Evolutionary conservation across 2,888 invertebrate species (phyloP).

Genomic region (Rambutsinella grinnellia): DNA sequence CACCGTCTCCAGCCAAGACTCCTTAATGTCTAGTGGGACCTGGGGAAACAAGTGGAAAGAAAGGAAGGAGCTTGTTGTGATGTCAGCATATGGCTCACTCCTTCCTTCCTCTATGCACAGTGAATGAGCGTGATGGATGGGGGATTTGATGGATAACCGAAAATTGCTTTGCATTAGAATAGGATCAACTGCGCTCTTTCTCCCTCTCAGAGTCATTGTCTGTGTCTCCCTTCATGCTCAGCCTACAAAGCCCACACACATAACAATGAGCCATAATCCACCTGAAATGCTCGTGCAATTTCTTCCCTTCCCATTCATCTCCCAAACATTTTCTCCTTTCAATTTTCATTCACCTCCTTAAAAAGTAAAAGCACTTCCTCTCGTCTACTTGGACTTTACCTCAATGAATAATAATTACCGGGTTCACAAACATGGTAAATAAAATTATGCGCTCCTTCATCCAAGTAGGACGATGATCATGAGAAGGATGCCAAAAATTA

Average conservation of each 20-base stretch:
- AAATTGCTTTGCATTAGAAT: constrained; percentile 52
- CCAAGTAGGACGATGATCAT: no score
- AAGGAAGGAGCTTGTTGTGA: not conserved
- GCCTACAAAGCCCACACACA: not conserved
- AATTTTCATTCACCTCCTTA: not conserved
- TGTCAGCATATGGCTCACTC: not conserved
- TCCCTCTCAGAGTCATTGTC: constrained; percentile 3
- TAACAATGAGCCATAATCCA: not conserved
- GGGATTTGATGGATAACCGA: constrained; percentile 54
- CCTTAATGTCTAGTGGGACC: constrained; percentile 6
- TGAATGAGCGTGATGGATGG: constrained; percentile 40
- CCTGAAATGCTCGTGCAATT: not conserved
- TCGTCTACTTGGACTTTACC: not conserved
- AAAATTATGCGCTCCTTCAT: no score
- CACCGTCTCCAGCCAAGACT: no score
- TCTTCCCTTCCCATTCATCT: not conserved
- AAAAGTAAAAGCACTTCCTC: not conserved
- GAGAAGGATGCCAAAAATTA: no score
- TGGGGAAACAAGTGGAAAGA: not conserved
- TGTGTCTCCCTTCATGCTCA: constrained; percentile 1
- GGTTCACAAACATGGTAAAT: no score
- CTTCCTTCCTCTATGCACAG: not conserved
- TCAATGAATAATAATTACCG: not conserved
- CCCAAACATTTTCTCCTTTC: not conserved
- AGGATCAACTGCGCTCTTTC: constrained; percentile 43